A percentile compares a stretch with the other conserved stretches of the same genome.
Conservation (phyloP, 2,113 vertebrate genomes). For the Mesembrinibis cayennensis region DNA sequence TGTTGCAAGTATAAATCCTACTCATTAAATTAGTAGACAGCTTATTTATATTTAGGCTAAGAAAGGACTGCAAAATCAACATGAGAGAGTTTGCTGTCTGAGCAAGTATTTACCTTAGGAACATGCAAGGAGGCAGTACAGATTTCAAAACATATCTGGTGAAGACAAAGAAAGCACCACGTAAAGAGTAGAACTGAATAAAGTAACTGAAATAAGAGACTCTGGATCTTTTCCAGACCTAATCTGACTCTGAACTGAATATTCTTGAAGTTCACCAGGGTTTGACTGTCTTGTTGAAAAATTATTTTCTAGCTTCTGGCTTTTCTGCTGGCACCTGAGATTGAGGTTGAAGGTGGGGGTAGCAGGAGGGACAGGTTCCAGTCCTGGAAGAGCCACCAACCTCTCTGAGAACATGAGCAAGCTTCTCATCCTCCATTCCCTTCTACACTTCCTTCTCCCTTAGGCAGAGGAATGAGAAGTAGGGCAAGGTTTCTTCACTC, state of each 20-base stretch:
- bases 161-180: not conserved
- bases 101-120: not conserved
- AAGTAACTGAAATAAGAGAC: not conserved
- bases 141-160: not conserved
- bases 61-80: not conserved
- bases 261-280: not conserved
- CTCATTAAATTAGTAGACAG: not conserved
- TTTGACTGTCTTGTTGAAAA: not conserved
- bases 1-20: not conserved
- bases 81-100: not conserved
- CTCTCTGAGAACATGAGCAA: not conserved
- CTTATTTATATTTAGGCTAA: not conserved
- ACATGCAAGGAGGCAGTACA: not conserved
- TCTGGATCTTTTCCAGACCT: not conserved
- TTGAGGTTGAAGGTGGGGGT: not conserved
- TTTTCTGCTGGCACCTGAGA: not conserved
- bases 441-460: not conserved
- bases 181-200: not conserved
- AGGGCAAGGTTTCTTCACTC: not conserved
- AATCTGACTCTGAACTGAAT: not conserved
- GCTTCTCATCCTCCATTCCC: not conserved
- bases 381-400: not conserved
- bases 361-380: not conserved
- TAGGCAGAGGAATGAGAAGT: not conserved
- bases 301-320: not conserved